Evolutionary conservation across 2,113 vertebrate species (phyloP).

Genomic region (Scortum barcoo): DNA sequence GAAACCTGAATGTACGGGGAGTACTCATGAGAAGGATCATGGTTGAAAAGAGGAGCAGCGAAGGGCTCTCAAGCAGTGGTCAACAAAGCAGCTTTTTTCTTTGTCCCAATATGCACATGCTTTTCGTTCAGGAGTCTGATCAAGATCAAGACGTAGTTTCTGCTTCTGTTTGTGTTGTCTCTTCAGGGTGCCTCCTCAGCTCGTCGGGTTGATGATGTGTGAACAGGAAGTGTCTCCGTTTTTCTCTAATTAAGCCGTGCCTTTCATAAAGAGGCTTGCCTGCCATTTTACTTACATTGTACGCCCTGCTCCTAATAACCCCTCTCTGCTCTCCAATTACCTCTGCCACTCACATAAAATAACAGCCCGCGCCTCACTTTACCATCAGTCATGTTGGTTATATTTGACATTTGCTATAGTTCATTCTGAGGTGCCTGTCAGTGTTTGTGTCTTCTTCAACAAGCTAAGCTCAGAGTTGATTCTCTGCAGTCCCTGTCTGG

Average conservation of each 20-base stretch:
- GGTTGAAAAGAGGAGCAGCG: neutral
- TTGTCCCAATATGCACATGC: neutral
- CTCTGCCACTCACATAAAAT: neutral
- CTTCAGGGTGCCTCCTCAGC: slow-evolving; percentile 3
- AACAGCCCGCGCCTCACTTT: slow-evolving; percentile 7
- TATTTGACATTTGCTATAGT: slow-evolving; percentile 19
- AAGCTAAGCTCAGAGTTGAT: slow-evolving; percentile 10
- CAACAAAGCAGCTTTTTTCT: slow-evolving; percentile 46
- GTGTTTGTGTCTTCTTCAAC: slow-evolving; percentile 28
- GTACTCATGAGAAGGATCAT: slow-evolving; percentile 6
- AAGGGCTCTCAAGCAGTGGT: slow-evolving; percentile 22
- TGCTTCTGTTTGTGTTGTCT: slow-evolving; percentile 33
- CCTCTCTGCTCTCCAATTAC: neutral
- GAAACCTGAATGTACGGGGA: slow-evolving; percentile 20
- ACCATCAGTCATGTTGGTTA: neutral
- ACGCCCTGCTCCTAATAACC: neutral
- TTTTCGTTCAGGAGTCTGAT: slow-evolving; percentile 29
- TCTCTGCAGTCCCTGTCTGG: slow-evolving; percentile 25
- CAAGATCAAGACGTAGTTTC: slow-evolving; percentile 30
- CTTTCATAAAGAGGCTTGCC: slow-evolving; percentile 24
- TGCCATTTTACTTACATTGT: slow-evolving; percentile 11
- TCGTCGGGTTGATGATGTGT: slow-evolving; percentile 51
- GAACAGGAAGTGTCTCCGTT: slow-evolving; percentile 47
- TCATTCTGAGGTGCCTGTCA: slow-evolving; percentile 7
- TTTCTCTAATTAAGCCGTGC: slow-evolving; percentile 42